These are phyloP conservation scores for Chrysopilus asiliformis DNA, from an alignment of 2,888 invertebrate species.

Conservation along the genomic window DNA sequence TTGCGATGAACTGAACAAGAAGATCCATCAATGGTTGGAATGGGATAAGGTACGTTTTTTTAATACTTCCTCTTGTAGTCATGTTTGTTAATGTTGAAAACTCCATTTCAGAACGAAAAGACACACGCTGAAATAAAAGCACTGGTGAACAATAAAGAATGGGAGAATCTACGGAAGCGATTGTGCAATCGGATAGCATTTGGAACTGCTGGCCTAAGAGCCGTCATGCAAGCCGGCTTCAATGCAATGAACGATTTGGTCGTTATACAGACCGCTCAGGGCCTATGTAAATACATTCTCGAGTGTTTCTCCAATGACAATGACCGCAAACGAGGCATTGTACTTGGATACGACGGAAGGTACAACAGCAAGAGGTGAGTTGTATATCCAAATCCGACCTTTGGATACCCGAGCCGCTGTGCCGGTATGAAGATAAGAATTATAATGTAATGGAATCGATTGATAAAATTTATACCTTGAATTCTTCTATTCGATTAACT, in stretches of 20 bases:
- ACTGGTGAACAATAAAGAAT: slow-evolving; percentile 42
- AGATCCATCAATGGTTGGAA: slow-evolving; percentile 56
- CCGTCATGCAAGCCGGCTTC: slow-evolving; percentile 86
- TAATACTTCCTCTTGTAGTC: not conserved
- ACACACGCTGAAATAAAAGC: slow-evolving; percentile 49
- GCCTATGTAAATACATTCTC: slow-evolving; percentile 63
- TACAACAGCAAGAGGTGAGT: slow-evolving; percentile 75
- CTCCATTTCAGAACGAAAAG: slow-evolving; percentile 41
- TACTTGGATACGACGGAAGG: slow-evolving; percentile 86
- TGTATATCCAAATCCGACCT: no score
- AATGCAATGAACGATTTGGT: slow-evolving; percentile 93
- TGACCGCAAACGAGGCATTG: slow-evolving; percentile 55
- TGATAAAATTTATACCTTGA: no score
- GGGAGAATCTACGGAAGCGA: slow-evolving; percentile 45
- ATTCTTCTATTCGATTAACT: no score
- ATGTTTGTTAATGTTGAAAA: not conserved
- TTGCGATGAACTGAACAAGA: slow-evolving; percentile 44
- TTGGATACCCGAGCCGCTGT: no score
- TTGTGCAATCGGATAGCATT: slow-evolving; percentile 64
- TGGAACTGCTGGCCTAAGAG: slow-evolving; percentile 89
- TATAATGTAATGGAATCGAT: no score
- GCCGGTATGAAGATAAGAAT: no score
- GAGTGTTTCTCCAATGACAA: slow-evolving; percentile 38
- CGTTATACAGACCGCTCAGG: slow-evolving; percentile 89
- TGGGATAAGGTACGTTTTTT: slow-evolving; percentile 52